Percentiles rank a stretch among this genome's conserved stretches.
phyloP scores from a whole-genome alignment of 2,888 invertebrate species.

The Saturnia japonica region DNA sequence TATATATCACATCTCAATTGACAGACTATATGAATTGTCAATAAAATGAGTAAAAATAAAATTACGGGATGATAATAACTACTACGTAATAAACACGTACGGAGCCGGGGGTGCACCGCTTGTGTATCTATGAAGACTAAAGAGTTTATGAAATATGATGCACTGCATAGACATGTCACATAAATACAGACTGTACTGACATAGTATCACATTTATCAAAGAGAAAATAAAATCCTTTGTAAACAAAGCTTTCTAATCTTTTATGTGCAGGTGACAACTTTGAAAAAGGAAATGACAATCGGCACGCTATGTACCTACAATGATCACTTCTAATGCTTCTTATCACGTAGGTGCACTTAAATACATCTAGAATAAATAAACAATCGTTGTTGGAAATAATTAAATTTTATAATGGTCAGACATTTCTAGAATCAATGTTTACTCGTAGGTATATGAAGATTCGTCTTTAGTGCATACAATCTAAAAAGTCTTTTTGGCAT shows the following conservation, averaged over 20 bases:
- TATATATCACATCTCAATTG: too few relatives aligned
- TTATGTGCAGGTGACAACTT: conserved; percentile 47
- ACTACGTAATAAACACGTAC: too few relatives aligned
- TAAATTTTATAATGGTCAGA: not conserved
- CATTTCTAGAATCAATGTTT: not conserved
- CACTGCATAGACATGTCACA: not conserved
- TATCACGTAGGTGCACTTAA: not conserved
- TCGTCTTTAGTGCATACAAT: not conserved
- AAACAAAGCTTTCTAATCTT: not conserved
- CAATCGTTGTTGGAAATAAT: not conserved
- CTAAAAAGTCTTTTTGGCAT: not conserved
- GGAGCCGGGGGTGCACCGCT: too few relatives aligned
- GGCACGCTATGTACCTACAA: conserved; percentile 44
- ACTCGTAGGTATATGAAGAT: not conserved
- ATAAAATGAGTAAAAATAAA: too few relatives aligned
- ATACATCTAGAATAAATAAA: not conserved
- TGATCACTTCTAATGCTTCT: not conserved
- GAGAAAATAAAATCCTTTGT: not conserved
- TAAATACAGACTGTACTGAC: not conserved
- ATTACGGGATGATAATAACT: too few relatives aligned
- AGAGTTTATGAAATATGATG: not conserved
- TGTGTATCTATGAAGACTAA: too few relatives aligned
- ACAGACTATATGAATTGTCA: too few relatives aligned
- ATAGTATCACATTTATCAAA: not conserved
- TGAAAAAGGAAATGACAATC: conserved; percentile 43